Percentiles rank a stretch among this genome's conserved stretches.
Evolutionary conservation across 2,797 vertebrate genomes (phyloP).

Genomic region (Lepidocolaptes lacrymiger): DNA sequence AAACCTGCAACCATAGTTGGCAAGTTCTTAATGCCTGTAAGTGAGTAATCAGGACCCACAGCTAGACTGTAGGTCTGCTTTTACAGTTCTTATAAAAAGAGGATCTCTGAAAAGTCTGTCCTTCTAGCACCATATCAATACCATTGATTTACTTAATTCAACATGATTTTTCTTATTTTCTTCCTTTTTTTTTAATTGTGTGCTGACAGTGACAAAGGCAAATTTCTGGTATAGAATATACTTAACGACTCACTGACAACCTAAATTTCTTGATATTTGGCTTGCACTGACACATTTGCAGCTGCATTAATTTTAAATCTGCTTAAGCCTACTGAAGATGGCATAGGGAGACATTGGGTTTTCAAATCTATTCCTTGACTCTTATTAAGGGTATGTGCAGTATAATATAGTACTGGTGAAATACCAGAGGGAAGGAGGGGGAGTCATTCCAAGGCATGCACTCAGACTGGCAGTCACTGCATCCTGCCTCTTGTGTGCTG

Average conservation of each 20-base stretch:
- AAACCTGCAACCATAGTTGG: not conserved
- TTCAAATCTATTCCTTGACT: not conserved
- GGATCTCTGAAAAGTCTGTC: not conserved
- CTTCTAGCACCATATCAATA: not conserved
- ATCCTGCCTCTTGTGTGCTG: not conserved
- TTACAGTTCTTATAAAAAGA: not conserved
- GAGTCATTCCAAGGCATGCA: fast-evolving
- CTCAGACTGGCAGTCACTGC: fast-evolving
- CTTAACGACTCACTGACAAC: not conserved
- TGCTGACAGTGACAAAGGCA: not conserved
- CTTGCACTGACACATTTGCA: not conserved
- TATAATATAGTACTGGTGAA: too few relatives aligned
- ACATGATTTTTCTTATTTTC: too few relatives aligned
- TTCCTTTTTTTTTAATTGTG: not conserved
- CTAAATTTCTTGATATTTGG: not conserved
- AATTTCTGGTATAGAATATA: not conserved
- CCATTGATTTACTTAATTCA: not conserved
- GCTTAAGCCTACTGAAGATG: not conserved
- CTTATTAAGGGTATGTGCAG: not conserved
- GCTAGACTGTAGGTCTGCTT: not conserved
- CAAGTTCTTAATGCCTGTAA: not conserved
- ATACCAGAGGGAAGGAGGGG: not conserved
- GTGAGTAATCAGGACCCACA: not conserved
- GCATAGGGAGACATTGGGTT: not conserved
- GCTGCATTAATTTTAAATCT: not conserved